Percentiles rank a stretch among this genome's conserved stretches.
phyloP scores from a whole-genome alignment of 2,888 invertebrate genomes.

The Hyppa rectilinea region DNA sequence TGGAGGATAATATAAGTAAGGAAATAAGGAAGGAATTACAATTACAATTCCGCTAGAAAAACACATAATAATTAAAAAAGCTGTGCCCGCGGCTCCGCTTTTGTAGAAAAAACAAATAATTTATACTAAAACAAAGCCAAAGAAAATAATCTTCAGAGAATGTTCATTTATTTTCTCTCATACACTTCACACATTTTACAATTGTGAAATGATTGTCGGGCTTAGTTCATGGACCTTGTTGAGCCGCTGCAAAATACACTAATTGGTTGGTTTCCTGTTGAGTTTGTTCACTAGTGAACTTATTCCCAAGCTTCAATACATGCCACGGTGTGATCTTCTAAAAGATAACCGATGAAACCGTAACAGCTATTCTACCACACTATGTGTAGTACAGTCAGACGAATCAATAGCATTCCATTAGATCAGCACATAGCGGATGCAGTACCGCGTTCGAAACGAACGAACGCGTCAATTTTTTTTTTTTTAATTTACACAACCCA shows the following conservation, averaged over 20 bases:
- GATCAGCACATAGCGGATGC: slow-evolving; percentile 43
- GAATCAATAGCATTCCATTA: slow-evolving; percentile 68
- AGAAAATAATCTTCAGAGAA: background rate
- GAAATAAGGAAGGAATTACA: background rate
- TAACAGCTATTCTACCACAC: slow-evolving; percentile 3
- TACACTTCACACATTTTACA: background rate
- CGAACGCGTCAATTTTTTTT: slow-evolving; percentile 35
- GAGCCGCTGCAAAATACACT: background rate
- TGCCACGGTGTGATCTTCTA: background rate
- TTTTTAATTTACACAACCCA: background rate
- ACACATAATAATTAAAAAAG: background rate
- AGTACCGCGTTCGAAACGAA: slow-evolving; percentile 17
- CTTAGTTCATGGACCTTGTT: background rate
- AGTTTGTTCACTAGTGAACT: background rate
- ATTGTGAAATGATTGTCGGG: background rate
- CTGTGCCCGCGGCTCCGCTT: no score
- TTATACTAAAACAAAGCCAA: background rate
- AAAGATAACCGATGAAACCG: background rate
- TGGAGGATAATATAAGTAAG: no score
- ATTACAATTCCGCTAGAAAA: background rate
- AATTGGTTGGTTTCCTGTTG: no score
- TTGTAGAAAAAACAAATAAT: background rate
- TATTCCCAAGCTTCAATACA: background rate
- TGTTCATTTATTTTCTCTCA: background rate
- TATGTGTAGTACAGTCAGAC: slow-evolving; percentile 38